Conservation (phyloP, 2,888 invertebrate genomes). For the Dicyrtoma fusca region DNA sequence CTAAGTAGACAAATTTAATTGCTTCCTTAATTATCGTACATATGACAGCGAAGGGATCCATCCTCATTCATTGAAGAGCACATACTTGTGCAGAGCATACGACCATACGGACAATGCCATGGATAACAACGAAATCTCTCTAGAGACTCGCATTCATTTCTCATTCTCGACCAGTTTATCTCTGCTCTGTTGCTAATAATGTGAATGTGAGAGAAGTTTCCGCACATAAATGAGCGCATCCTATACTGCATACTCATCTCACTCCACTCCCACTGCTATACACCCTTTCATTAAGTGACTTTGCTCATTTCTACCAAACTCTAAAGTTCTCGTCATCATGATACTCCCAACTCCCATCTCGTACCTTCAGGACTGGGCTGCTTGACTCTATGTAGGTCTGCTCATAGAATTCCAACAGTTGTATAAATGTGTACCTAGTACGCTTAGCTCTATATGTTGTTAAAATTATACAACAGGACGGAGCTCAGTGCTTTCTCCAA, state of each 20-base stretch:
- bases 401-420: not conserved
- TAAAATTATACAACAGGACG: not conserved
- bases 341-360: no score
- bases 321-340: no score
- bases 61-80: not conserved
- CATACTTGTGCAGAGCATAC: not conserved
- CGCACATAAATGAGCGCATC: no score
- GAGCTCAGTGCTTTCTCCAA: not conserved
- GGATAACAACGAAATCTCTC: slow-evolving; percentile 24
- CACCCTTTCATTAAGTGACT: no score
- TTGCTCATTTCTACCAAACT: no score
- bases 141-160: slow-evolving; percentile 22
- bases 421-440: not conserved
- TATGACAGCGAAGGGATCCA: not conserved
- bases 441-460: not conserved
- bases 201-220: no score
- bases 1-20: slow-evolving; percentile 17
- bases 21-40: slow-evolving; percentile 24
- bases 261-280: no score
- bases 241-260: no score
- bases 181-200: not conserved
- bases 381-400: not conserved
- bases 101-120: slow-evolving; percentile 7
- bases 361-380: no score
- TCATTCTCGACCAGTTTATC: slow-evolving; percentile 23